Conservation (phyloP, 2,113 vertebrate genomes). For the cattle (Bos taurus) region DNA sequence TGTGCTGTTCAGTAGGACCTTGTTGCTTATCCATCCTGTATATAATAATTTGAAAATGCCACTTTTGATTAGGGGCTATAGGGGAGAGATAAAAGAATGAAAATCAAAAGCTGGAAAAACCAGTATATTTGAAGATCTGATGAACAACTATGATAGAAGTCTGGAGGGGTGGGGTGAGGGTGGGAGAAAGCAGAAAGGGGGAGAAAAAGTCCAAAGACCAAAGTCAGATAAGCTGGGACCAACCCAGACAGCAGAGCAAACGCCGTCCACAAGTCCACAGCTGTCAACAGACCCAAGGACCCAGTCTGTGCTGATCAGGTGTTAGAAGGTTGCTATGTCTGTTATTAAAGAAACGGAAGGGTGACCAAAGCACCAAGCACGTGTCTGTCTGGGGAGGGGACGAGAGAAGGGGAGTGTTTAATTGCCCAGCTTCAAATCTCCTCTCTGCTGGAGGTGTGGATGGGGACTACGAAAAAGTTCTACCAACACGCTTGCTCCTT, state of each 20-base stretch:
- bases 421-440: neutral
- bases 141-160: neutral
- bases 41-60: neutral
- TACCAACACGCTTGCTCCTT: neutral
- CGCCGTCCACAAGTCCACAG: neutral
- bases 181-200: neutral
- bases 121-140: neutral
- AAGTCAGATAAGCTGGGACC: neutral
- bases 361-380: neutral
- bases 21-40: neutral
- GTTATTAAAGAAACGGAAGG: constrained; percentile 15
- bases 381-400: neutral
- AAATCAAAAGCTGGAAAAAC: neutral
- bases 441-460: neutral
- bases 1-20: neutral
- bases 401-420: neutral
- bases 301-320: neutral
- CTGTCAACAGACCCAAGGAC: constrained; percentile 27
- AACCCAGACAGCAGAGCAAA: neutral
- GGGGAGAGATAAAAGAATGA: constrained; percentile 1
- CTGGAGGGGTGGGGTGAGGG: neutral
- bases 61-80: neutral
- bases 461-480: neutral
- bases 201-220: neutral
- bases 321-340: neutral